phyloP scores from a whole-genome alignment of 2,113 vertebrate genomes.

The Sphaerodactylus townsendi region DNA sequence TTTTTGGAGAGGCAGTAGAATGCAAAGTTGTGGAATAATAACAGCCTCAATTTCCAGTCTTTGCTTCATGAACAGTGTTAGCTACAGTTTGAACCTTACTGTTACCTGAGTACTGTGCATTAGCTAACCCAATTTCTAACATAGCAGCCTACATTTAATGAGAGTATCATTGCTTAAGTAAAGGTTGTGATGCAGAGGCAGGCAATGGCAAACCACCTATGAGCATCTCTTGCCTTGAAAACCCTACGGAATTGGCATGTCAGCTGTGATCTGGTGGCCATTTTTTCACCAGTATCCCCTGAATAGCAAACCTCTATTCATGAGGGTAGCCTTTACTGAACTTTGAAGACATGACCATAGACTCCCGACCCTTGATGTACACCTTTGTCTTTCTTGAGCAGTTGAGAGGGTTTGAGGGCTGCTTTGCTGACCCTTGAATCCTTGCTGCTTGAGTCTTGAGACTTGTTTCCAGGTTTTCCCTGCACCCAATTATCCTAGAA shows the following conservation, averaged over 20 bases:
- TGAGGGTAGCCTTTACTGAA: not conserved
- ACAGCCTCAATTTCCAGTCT: not conserved
- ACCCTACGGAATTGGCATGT: no score
- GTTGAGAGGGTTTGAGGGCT: not conserved
- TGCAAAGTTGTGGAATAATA: no score
- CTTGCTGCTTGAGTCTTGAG: not conserved
- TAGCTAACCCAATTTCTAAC: not conserved
- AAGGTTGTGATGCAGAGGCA: no score
- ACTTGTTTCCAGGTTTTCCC: not conserved
- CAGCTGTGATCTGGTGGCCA: no score
- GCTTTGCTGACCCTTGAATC: not conserved
- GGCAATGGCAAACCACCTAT: no score
- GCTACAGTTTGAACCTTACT: no score
- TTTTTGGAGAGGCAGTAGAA: no score
- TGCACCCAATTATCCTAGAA: not conserved
- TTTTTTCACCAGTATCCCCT: not conserved
- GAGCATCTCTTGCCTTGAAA: no score
- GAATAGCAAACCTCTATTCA: no score
- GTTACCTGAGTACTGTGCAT: not conserved
- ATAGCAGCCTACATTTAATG: not conserved
- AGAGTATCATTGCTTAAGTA: not conserved
- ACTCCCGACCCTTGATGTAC: not conserved
- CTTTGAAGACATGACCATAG: not conserved
- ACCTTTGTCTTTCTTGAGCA: not conserved
- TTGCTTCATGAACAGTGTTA: not conserved